phyloP scores from a whole-genome alignment of 2,797 vertebrate genomes.

The Amblyopsis hoosieri region DNA sequence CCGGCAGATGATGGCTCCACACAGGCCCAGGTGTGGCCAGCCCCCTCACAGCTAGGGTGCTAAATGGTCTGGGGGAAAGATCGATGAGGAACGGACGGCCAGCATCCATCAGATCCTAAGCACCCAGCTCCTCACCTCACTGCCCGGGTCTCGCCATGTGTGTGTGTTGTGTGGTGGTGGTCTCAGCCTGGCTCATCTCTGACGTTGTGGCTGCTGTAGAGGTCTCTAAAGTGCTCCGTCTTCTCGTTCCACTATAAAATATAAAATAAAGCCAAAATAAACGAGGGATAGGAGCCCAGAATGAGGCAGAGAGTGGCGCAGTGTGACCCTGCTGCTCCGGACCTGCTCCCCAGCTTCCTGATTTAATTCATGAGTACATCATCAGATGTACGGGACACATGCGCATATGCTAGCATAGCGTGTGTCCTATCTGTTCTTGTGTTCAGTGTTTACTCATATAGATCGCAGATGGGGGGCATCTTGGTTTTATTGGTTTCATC shows the following conservation, averaged over 20 bases:
- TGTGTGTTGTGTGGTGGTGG: slow-evolving; percentile 31
- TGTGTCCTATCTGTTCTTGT: slow-evolving; percentile 16
- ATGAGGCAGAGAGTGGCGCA: background rate
- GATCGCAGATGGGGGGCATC: slow-evolving; percentile 34
- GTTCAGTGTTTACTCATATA: slow-evolving; percentile 20
- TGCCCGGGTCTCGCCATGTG: slow-evolving; percentile 49
- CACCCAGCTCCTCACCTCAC: slow-evolving; percentile 56
- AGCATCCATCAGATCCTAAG: slow-evolving; percentile 65
- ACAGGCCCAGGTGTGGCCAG: background rate
- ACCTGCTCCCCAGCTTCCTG: no score
- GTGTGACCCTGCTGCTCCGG: no score
- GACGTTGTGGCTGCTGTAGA: slow-evolving; percentile 37
- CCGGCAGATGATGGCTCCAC: slow-evolving; percentile 7
- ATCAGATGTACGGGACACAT: slow-evolving; percentile 8
- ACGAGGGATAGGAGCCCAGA: slow-evolving; percentile 44
- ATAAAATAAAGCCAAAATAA: slow-evolving; percentile 74
- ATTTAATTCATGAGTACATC: no score
- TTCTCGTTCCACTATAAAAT: slow-evolving; percentile 66
- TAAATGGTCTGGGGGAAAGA: slow-evolving; percentile 71
- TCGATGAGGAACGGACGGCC: slow-evolving; percentile 62
- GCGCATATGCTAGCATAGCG: slow-evolving; percentile 27
- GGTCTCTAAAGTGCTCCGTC: slow-evolving; percentile 68
- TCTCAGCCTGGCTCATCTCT: slow-evolving; percentile 49
- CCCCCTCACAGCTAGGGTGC: slow-evolving; percentile 49
- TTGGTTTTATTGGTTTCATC: slow-evolving; percentile 34